Percentiles rank a stretch among this genome's conserved stretches.
Evolutionary conservation across 2,888 invertebrate species (phyloP).

Genomic region (Agrotis clavis): DNA sequence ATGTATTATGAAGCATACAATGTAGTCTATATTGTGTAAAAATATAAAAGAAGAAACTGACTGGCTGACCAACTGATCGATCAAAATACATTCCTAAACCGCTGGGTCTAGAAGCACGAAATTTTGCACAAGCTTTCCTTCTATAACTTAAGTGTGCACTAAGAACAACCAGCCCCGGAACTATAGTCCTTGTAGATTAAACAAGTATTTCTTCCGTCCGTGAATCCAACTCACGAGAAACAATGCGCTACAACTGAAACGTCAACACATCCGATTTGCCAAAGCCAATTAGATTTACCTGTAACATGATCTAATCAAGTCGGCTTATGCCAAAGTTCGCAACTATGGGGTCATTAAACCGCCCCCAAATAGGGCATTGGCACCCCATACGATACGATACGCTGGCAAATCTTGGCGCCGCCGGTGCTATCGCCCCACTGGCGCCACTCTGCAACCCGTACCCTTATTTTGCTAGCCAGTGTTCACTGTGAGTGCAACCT

Average conservation of each 20-base stretch:
- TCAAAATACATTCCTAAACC: too few species aligned
- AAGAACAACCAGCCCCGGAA: too few species aligned
- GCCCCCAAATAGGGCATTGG: conserved; percentile 73
- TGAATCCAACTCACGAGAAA: too few species aligned
- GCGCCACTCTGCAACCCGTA: conserved; percentile 67
- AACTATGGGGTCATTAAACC: conserved; percentile 71
- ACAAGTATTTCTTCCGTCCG: too few species aligned
- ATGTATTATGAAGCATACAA: conserved; percentile 4
- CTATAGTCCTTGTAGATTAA: too few species aligned
- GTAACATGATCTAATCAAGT: conserved; percentile 58
- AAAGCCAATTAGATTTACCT: conserved; percentile 53
- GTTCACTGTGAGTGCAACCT: conserved; percentile 67
- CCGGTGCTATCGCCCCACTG: conserved; percentile 45
- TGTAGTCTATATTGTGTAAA: too few species aligned
- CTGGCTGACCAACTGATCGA: too few species aligned
- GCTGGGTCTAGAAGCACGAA: too few species aligned
- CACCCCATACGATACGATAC: conserved; percentile 63
- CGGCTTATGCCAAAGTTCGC: conserved; percentile 63
- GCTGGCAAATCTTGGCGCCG: conserved; percentile 74
- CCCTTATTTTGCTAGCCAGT: conserved; percentile 73
- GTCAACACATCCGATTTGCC: conserved; percentile 25
- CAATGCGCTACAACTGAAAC: not conserved
- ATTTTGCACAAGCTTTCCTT: too few species aligned
- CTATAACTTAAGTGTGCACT: too few species aligned
- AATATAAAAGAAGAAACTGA: too few species aligned